phyloP scores from a whole-genome alignment of 2,888 invertebrate genomes.

The Chouioia cunea region DNA sequence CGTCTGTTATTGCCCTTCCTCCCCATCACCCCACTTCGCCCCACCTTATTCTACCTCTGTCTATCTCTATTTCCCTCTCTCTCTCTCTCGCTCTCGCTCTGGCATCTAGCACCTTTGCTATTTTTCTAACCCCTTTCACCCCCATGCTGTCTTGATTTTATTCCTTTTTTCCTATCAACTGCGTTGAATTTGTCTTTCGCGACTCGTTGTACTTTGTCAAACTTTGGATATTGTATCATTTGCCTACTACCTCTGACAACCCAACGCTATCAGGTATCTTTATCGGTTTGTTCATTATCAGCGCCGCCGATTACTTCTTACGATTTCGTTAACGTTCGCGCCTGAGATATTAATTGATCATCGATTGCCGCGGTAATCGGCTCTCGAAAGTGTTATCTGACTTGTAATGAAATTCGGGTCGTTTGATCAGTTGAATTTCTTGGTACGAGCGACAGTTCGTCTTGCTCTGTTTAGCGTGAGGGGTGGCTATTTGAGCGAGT shows the following conservation, averaged over 20 bases:
- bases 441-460: constrained; percentile 14
- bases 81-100: constrained; percentile 19
- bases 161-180: not conserved
- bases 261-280: no score
- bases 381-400: no score
- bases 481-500: constrained; percentile 14
- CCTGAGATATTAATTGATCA: no score
- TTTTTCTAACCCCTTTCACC: not conserved
- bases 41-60: constrained; percentile 33
- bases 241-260: not conserved
- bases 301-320: not conserved
- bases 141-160: not conserved
- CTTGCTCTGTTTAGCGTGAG: constrained; percentile 38
- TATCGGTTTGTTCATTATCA: no score
- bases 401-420: no score
- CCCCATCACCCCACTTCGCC: not conserved
- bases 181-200: not conserved
- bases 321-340: no score
- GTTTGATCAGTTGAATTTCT: constrained; percentile 3
- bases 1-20: not conserved
- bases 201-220: not conserved
- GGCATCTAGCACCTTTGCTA: no score
- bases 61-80: constrained; percentile 48
- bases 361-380: no score
- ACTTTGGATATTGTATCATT: not conserved